Evolutionary conservation across 2,113 vertebrate genomes (phyloP).

Genomic region (Caranx melampygus): DNA sequence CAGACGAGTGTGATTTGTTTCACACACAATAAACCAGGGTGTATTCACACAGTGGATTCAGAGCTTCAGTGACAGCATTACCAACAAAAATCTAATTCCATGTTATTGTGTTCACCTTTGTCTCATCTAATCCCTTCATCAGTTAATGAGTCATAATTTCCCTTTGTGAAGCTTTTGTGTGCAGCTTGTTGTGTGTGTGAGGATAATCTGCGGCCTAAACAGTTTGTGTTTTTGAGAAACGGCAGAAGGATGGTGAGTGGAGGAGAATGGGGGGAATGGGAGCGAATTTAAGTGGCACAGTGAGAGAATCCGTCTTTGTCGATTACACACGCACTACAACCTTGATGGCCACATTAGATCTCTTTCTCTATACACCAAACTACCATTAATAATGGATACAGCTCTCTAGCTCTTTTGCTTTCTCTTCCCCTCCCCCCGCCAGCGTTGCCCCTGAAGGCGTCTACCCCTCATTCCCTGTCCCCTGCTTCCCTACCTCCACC

Average conservation of each 20-base stretch:
- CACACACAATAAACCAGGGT: neutral
- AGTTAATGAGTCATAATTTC: slow-evolving; percentile 39
- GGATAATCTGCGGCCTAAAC: slow-evolving; percentile 27
- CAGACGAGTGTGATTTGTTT: neutral
- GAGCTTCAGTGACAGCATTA: slow-evolving; percentile 2
- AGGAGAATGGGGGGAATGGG: slow-evolving; percentile 32
- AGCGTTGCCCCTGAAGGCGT: slow-evolving; percentile 63
- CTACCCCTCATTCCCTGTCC: slow-evolving; percentile 41
- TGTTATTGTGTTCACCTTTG: slow-evolving; percentile 18
- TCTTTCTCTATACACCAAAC: slow-evolving; percentile 80
- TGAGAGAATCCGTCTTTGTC: slow-evolving; percentile 69
- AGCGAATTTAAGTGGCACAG: slow-evolving; percentile 56
- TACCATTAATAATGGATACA: slow-evolving; percentile 85
- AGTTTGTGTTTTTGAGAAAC: slow-evolving; percentile 14
- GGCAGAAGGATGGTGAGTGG: slow-evolving; percentile 17
- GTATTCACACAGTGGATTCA: neutral
- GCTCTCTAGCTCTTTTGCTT: slow-evolving; percentile 74
- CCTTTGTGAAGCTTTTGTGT: slow-evolving; percentile 8
- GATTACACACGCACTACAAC: slow-evolving; percentile 74
- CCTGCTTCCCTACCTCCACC: slow-evolving; percentile 47
- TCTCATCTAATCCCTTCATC: slow-evolving; percentile 46
- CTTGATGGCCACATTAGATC: slow-evolving; percentile 83
- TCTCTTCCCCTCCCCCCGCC: slow-evolving; percentile 49
- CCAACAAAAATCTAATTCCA: neutral
- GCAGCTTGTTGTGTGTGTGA: slow-evolving; percentile 56